These are phyloP conservation scores for Lepilemur septentrionalis DNA, from an alignment of 2,797 vertebrate genomes.

Conservation along the genomic window DNA sequence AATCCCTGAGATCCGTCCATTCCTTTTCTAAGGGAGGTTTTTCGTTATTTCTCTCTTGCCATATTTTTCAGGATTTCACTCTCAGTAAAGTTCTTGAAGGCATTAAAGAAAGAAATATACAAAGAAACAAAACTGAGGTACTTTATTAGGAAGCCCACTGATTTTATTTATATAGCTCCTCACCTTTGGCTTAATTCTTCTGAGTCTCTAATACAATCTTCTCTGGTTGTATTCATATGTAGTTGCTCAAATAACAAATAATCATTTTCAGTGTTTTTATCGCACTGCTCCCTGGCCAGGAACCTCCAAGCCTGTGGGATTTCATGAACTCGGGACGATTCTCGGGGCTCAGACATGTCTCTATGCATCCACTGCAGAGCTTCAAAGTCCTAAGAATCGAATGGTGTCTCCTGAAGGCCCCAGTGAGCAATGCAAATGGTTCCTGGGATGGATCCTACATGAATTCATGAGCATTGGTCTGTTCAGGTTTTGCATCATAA, in stretches of 20 bases:
- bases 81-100: background rate
- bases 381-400: slow-evolving; percentile 31
- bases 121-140: background rate
- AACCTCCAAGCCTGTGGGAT: background rate
- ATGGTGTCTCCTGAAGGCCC: background rate
- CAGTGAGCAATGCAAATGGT: background rate
- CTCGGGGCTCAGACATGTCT: background rate
- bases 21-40: slow-evolving; percentile 15
- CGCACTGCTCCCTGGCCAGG: background rate
- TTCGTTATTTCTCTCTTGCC: slow-evolving; percentile 34
- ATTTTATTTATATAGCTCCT: slow-evolving; percentile 40
- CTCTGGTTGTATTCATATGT: background rate
- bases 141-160: background rate
- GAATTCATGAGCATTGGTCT: background rate
- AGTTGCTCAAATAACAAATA: slow-evolving; percentile 40
- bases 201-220: background rate
- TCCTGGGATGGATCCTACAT: background rate
- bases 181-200: slow-evolving; percentile 10
- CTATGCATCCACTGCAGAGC: background rate
- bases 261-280: slow-evolving; percentile 24
- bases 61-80: slow-evolving; percentile 32
- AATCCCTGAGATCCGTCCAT: background rate
- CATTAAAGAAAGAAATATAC: background rate
- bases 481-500: background rate
- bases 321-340: background rate